Base-by-base conservation (phyloP, 2,797 vertebrate genomes). In the Mareca strepera region DNA sequence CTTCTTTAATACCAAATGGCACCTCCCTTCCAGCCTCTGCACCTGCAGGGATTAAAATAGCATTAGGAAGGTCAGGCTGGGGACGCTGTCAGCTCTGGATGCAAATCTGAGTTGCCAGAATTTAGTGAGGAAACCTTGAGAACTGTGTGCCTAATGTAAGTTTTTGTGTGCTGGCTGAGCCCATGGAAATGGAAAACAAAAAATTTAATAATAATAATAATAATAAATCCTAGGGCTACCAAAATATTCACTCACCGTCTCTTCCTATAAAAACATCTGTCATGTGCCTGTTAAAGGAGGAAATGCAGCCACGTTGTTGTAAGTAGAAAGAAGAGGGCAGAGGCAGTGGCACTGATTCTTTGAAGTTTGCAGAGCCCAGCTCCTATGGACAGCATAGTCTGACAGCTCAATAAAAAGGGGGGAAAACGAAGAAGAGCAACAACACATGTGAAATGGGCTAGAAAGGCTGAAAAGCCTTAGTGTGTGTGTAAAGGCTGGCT, bases 401-500 rank as follows among this genome's bases (percentile, higher is more conserved):
- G 3, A 37, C 25, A 6, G 35, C 89, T 95, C 95, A 73, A 95
- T 96, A 95, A 95, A 94, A 33, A 63, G 96, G 26, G 94, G 87
- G 92, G 81, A 21, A 88, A 43, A 41, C 1, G 28, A 67, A 68
- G 82, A 87, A 75, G 50, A 90, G 89, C 66, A 81, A 64, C 50
- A 59, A 25, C 2, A 1, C 75, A 31, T 35, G 90, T 76, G 87
- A 91, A 96, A 96, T 86, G 91, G 76, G 75, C 78, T 58, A 92
- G 91, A 94, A 96, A 94, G 69, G 52, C 52, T 20, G 80, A 41
- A 50, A 81, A 78, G 15, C 14, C n/a, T 16, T 2, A 88, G 86
- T 2, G 18, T 18, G 79, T 55, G 18, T 26, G 77, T 46, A 35
- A 92, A 93, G 88, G 72, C 11, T 74, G 92, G 79, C 22, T 94